Evolutionary conservation across 2,888 invertebrate species (phyloP), one percentile per base, ranked within the genome.

Genomic region (Temnothorax rugatulus): DNA sequence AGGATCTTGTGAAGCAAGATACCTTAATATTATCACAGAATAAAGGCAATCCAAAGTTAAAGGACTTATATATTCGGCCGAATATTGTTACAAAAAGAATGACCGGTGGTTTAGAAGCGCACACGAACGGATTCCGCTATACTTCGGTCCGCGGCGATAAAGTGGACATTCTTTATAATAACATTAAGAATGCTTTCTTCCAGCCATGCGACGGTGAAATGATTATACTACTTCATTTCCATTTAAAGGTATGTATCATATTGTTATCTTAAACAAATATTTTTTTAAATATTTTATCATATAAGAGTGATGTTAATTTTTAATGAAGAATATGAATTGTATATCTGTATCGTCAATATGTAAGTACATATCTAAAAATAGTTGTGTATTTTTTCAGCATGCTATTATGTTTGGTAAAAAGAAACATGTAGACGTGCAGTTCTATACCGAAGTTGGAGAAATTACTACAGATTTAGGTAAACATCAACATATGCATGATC

Each of bases 371-470:
- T 41, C 21, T 54, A 57, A n/a, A 66, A 44, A 66, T 50, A 29
- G 68, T 73, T 83, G 25, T 79, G 15, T 25, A 5, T 68, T 87
- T 68, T 87, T 88, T 34, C 92, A 97, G 96, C 99, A 99, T 95
- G 99, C 99, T 44, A 99, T 99, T 87, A 98, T 99, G 98, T 99
- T 99, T 96, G 99, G 99, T 91, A 99, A 99, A 95, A 99, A 99
- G 96, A 99, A 99, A 94, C 99, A 99, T 92, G 97, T 98, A 0
- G 99, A 99, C 95, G 99, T 99, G 7, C 99, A 99, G 95, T 99
- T 99, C 95, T 99, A 99, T 95, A 99, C 99, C 0, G 99, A 99
- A 95, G 99, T 99, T 77, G 99, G 99, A 92, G 99, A 99, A 95
- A 99, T 99, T 84, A 99, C 99, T 0, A 99, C 99, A 0, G 99